phyloP scores from a whole-genome alignment of 2,888 invertebrate species.

The Tromatobia lineatoria region DNA sequence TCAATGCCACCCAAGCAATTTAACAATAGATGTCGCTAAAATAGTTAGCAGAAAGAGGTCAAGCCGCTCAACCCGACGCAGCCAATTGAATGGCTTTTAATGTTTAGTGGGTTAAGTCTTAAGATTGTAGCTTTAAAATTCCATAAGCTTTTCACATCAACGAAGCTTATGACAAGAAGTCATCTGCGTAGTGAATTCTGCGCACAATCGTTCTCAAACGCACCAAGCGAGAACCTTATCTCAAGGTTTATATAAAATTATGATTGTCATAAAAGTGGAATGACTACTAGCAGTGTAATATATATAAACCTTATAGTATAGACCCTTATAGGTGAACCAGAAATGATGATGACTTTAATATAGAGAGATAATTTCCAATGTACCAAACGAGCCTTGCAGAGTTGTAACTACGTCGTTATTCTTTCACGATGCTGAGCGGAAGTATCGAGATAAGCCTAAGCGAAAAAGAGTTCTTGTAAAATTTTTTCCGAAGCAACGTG shows the following conservation, averaged over 20 bases:
- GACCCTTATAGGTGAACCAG: not conserved
- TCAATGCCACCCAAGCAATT: not conserved
- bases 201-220: not conserved
- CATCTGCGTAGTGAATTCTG: not conserved
- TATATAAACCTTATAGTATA: not conserved
- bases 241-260: constrained; percentile 4
- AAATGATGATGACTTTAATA: constrained; percentile 1
- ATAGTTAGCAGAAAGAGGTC: not conserved
- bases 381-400: not conserved
- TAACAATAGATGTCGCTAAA: not conserved
- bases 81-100: constrained; percentile 5
- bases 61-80: not conserved
- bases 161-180: not conserved
- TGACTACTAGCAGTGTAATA: not conserved
- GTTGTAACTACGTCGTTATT: not conserved
- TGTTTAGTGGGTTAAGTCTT: not conserved
- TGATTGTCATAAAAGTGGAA: constrained; percentile 2
- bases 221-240: not conserved
- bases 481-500: not conserved
- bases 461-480: not conserved
- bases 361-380: not conserved
- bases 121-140: not conserved
- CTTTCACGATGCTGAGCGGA: not conserved
- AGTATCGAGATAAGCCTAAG: not conserved
- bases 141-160: not conserved